These are phyloP conservation scores for Phaedon cochleariae DNA, from an alignment of 2,888 invertebrate species.

Conservation along the genomic window DNA sequence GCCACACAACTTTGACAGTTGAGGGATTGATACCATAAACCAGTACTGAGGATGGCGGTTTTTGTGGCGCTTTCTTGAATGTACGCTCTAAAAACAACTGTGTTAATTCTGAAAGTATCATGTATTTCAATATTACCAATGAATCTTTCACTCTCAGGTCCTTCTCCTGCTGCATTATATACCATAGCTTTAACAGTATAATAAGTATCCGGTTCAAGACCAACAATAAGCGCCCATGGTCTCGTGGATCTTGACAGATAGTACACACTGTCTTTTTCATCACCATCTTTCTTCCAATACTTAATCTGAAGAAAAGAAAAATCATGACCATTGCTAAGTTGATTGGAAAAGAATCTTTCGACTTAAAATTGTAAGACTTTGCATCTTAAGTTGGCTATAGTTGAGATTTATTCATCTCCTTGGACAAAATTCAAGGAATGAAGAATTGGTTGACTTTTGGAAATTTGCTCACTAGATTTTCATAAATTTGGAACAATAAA, in stretches of 20 bases:
- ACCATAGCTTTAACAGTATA: constrained; percentile 95
- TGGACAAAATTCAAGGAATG: too few species aligned
- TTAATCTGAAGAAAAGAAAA: constrained; percentile 70
- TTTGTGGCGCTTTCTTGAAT: constrained; percentile 90
- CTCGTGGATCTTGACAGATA: constrained; percentile 85
- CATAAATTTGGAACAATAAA: too few species aligned
- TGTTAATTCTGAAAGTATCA: neutral
- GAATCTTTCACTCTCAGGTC: constrained; percentile 92
- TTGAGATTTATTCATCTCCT: too few species aligned
- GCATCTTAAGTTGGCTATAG: too few species aligned
- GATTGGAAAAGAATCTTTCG: too few species aligned
- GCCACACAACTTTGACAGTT: constrained; percentile 89
- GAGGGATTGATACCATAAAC: constrained; percentile 86
- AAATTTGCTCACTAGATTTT: too few species aligned
- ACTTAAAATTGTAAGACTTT: too few species aligned
- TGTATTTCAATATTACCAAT: constrained; percentile 63
- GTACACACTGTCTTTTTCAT: constrained; percentile 82
- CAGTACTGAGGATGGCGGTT: constrained; percentile 92
- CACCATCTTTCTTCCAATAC: constrained; percentile 84
- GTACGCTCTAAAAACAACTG: constrained; percentile 72
- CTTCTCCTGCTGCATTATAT: constrained; percentile 95
- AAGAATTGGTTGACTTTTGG: too few species aligned
- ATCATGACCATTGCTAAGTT: too few species aligned
- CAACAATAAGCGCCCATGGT: constrained; percentile 91
- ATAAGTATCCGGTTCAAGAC: constrained; percentile 90